Conservation (phyloP, 2,797 vertebrate genomes). For the Xyrichtys novacula region DNA sequence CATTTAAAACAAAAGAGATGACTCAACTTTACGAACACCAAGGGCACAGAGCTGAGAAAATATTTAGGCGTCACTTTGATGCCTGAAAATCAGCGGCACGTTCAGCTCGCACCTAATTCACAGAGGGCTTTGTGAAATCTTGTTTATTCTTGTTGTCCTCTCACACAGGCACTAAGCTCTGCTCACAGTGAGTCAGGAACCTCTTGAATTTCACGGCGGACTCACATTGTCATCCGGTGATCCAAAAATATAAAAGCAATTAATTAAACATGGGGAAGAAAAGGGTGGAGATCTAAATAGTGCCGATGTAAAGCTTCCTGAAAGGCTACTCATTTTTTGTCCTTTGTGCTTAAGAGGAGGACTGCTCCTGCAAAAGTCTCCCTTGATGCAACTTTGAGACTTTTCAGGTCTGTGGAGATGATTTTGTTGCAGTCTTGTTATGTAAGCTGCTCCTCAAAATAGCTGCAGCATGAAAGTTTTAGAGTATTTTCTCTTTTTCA, state of each 20-base stretch:
- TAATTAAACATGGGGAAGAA: conserved; percentile 61
- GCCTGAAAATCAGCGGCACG: conserved; percentile 34
- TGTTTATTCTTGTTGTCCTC: conserved; percentile 48
- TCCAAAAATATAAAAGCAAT: conserved; percentile 63
- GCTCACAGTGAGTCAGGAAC: conserved; percentile 40
- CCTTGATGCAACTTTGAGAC: conserved; percentile 22
- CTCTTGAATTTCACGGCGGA: conserved; percentile 42
- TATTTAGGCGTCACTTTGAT: conserved; percentile 28
- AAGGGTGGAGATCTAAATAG: conserved; percentile 32
- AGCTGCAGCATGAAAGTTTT: conserved; percentile 40
- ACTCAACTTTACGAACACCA: neutral
- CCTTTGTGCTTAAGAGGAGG: neutral
- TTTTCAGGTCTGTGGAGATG: conserved; percentile 5
- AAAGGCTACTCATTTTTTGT: conserved; percentile 26
- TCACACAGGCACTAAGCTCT: conserved; percentile 39
- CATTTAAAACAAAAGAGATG: neutral
- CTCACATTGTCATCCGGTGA: conserved; percentile 46
- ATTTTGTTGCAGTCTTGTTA: conserved; percentile 27
- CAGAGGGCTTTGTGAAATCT: conserved; percentile 42
- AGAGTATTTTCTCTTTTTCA: conserved; percentile 23
- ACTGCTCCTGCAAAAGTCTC: neutral
- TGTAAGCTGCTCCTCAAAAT: conserved; percentile 32
- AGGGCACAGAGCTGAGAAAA: neutral
- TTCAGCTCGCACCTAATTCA: conserved; percentile 15
- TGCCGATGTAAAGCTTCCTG: conserved; percentile 27